These are phyloP conservation scores for Harpegnathos saltator DNA, from an alignment of 1,140 invertebrate species.

Conservation along the genomic window DNA sequence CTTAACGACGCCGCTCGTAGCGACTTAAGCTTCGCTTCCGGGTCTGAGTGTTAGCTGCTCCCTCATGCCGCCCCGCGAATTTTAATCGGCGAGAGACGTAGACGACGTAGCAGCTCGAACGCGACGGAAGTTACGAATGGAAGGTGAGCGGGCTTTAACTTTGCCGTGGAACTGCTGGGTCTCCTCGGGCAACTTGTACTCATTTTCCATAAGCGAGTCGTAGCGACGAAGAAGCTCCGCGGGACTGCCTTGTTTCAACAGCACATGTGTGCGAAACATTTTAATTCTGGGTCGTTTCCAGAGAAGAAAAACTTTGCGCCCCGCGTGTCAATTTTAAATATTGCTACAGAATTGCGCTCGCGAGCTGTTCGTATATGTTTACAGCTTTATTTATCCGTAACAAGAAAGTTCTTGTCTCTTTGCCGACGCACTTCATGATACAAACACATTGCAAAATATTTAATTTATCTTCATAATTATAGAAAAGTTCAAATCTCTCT, in stretches of 20 bases:
- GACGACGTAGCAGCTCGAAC: conserved; percentile 19
- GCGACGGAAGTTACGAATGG: conserved; percentile 38
- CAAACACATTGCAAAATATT: background rate
- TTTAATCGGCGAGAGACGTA: conserved; percentile 65
- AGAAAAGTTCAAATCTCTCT: background rate
- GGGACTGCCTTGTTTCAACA: conserved; percentile 44
- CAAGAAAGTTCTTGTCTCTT: no score
- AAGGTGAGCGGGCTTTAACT: conserved; percentile 31
- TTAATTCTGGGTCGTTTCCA: background rate
- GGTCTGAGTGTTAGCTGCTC: conserved; percentile 40
- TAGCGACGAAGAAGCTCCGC: conserved; percentile 14
- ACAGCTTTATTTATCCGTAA: no score
- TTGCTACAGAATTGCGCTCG: no score
- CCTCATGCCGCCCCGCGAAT: conserved; percentile 54
- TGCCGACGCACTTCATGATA: no score
- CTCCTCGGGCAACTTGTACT: conserved; percentile 40
- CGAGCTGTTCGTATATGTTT: no score
- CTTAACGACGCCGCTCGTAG: conserved; percentile 59
- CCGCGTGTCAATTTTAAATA: background rate
- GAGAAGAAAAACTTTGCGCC: background rate
- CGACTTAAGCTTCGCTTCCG: conserved; percentile 51
- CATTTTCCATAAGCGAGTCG: conserved; percentile 52
- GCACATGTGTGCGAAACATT: conserved; percentile 17
- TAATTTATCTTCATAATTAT: background rate
- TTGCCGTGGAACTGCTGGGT: conserved; percentile 27